These are phyloP conservation scores for Lepus europaeus DNA, from an alignment of 2,113 vertebrate species.

Conservation along the genomic window DNA sequence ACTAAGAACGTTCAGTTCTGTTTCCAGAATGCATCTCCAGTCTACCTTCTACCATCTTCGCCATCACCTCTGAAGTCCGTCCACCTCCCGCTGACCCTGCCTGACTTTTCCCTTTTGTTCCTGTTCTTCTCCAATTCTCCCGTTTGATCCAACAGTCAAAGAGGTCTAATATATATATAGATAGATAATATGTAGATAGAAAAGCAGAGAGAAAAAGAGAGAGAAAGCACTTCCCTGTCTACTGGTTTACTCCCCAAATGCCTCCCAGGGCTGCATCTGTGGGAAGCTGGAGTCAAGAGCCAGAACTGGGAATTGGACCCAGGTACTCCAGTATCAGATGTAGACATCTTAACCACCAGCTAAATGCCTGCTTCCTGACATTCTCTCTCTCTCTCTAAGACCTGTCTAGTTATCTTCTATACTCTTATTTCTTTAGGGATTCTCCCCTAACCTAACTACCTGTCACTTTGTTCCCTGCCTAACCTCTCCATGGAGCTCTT, in stretches of 20 bases:
- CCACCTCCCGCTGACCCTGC: background rate
- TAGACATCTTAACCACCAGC: no score
- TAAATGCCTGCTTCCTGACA: no score
- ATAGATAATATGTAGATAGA: no score
- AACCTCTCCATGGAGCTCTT: background rate
- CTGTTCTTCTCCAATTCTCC: background rate
- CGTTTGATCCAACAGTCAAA: background rate
- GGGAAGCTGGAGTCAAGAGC: no score
- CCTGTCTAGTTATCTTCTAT: background rate
- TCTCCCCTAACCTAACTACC: background rate
- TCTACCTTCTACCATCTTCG: background rate
- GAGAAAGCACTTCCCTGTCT: no score
- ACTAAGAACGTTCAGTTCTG: background rate
- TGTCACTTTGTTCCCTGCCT: background rate
- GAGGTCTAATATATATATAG: no score
- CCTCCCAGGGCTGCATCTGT: no score
- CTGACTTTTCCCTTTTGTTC: background rate
- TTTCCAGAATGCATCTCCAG: background rate
- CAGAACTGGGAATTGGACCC: no score
- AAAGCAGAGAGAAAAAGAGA: no score
- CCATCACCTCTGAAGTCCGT: background rate
- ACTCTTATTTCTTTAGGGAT: background rate
- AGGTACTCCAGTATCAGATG: no score
- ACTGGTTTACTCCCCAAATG: no score
- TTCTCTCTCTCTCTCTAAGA: no score